Conservation (phyloP, 2,113 vertebrate genomes). For the Corapipo altera region DNA sequence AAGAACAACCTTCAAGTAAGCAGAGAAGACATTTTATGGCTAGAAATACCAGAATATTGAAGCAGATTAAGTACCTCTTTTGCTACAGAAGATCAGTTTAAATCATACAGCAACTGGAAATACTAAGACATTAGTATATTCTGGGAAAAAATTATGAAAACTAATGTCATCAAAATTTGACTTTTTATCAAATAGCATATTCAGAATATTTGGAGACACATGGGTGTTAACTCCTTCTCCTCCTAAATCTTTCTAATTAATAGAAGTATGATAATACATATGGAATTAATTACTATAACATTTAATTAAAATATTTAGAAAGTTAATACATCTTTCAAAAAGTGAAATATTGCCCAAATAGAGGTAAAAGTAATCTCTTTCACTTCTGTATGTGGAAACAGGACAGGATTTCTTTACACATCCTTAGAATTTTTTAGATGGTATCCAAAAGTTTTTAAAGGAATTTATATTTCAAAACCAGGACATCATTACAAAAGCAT, state of each 20-base stretch:
- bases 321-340: not conserved
- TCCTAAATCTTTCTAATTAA: not conserved
- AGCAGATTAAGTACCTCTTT: not conserved
- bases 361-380: not conserved
- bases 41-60: not conserved
- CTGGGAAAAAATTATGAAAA: not conserved
- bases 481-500: not conserved
- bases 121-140: not conserved
- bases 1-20: not conserved
- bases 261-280: not conserved
- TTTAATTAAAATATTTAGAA: not conserved
- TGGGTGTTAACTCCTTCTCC: not conserved
- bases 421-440: not conserved
- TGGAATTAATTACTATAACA: not conserved
- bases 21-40: not conserved
- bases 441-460: not conserved
- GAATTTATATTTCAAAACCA: not conserved
- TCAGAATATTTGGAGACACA: not conserved
- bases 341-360: not conserved
- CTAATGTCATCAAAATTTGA: not conserved
- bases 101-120: not conserved
- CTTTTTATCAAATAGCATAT: not conserved
- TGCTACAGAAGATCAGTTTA: not conserved
- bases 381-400: not conserved
- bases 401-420: not conserved